Base-by-base conservation (phyloP, 2,797 vertebrate species). In the Cyclopterus lumpus region DNA sequence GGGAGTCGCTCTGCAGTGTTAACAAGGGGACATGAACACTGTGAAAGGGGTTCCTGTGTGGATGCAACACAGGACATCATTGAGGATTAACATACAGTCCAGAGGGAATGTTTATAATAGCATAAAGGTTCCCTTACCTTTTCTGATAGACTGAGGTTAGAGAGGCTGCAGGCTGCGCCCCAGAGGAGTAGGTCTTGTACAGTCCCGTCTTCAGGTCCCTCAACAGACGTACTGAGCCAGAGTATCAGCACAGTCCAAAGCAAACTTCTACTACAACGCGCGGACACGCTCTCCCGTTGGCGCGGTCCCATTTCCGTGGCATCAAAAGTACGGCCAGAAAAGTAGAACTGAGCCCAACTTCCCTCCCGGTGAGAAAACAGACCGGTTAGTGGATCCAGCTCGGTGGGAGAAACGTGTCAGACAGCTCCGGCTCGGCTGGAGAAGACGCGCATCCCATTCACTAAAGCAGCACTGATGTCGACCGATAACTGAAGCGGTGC, bases 171-270 rank as follows among this genome's bases (percentile, higher is more conserved):
- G 91, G 15, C 38, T 93, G 89, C 14, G 92, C 83, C 67, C 91
- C 91, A 59, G 83, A 68, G 28, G 92, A 88, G 80, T 91, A 92
- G 71, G 61, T 73, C 73, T 93, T 93, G 87, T 95, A 95, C 63
- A 94, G 92, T 88, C 94, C 93, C 4, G 94, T 94, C 87, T 88
- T 95, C 95, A 95, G 67, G 95, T 95, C 71, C 89, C 94, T 91
- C 87, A 5, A 87, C 93, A 1, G 49, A 72, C 67, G 87, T 38
- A 76, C 67, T 80, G 77, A 94, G 75, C 88, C 91, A 90, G 77
- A 95, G 85, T 4, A 94, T 32, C 83, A 94, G 82, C 86, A 79
- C 79, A 5, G 84, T 81, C 89, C 93, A 88, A 1, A 86, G 88
- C 87, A 90, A 88, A 88, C 86, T 92, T 85, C 77, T 83, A 18